These are phyloP conservation scores for Serinus canaria DNA, from an alignment of 2,113 vertebrate genomes.

Conservation along the genomic window DNA sequence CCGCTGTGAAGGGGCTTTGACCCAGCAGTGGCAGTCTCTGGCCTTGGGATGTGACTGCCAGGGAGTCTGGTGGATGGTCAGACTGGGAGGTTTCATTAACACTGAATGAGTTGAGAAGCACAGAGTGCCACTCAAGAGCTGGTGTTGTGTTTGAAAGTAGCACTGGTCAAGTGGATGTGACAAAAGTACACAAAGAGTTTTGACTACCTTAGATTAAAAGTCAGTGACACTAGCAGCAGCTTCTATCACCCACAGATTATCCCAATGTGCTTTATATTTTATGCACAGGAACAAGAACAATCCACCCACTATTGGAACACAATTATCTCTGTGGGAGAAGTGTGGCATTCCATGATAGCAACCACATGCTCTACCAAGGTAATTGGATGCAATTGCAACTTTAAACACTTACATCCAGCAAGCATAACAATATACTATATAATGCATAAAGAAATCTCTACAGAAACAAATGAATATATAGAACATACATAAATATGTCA, in stretches of 20 bases:
- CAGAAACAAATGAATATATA: not conserved
- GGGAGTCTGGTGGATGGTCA: not conserved
- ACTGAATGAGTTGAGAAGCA: not conserved
- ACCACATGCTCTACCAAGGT: not conserved
- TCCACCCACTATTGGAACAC: not conserved
- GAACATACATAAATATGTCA: not conserved
- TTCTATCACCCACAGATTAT: not conserved
- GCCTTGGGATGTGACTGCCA: not conserved
- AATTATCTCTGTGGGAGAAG: not conserved
- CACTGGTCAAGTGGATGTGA: not conserved
- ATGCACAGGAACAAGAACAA: not conserved
- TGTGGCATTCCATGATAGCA: not conserved
- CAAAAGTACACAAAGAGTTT: not conserved
- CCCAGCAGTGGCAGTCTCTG: not conserved
- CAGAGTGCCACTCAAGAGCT: not conserved
- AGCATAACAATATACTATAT: not conserved
- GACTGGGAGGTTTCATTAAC: not conserved
- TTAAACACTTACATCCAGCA: not conserved
- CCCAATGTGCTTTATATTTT: not conserved
- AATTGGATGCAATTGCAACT: not conserved
- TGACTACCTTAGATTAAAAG: not conserved
- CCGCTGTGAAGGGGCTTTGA: accelerated
- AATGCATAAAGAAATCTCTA: not conserved
- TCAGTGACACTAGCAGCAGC: not conserved
- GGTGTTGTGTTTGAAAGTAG: not conserved